Conservation (phyloP, 2,888 invertebrate species). For the Apomyelois bistriatella region DNA sequence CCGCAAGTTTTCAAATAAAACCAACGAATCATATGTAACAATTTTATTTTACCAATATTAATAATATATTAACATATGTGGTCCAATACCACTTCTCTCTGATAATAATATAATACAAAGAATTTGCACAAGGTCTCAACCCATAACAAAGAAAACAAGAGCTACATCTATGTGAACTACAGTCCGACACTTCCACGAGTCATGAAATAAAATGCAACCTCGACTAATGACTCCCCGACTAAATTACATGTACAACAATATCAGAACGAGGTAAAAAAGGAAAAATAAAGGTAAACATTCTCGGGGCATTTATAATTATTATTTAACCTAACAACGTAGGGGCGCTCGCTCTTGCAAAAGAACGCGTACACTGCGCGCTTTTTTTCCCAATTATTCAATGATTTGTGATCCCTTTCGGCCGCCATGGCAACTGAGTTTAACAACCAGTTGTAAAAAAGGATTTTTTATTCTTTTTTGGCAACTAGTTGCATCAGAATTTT, state of each 20-base stretch:
- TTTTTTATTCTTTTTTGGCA: no score
- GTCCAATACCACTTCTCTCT: constrained; percentile 75
- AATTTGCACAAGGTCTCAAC: constrained; percentile 74
- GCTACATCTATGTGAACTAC: constrained; percentile 52
- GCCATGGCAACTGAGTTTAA: no score
- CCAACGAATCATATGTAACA: constrained; percentile 67
- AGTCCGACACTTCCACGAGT: constrained; percentile 34
- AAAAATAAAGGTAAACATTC: constrained; percentile 57
- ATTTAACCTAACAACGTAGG: constrained; percentile 41
- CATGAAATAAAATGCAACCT: constrained; percentile 50
- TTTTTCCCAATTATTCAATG: no score
- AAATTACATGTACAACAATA: constrained; percentile 53
- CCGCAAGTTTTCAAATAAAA: constrained; percentile 33
- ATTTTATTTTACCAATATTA: constrained; percentile 80
- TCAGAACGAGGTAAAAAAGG: constrained; percentile 66
- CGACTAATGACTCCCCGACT: constrained; percentile 43
- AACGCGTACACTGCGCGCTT: constrained; percentile 2
- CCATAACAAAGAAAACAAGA: constrained; percentile 75
- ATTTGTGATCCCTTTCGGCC: no score
- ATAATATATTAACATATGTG: constrained; percentile 80
- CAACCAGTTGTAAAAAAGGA: no score
- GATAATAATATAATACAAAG: constrained; percentile 78
- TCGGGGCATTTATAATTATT: constrained; percentile 56
- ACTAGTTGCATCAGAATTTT: no score
- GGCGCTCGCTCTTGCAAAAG: constrained; percentile 29